Percentiles rank a stretch among this genome's conserved stretches.
These are phyloP conservation scores for Acanthacorydalis orientalis DNA, from an alignment of 2,888 invertebrate genomes.

Conservation along the genomic window DNA sequence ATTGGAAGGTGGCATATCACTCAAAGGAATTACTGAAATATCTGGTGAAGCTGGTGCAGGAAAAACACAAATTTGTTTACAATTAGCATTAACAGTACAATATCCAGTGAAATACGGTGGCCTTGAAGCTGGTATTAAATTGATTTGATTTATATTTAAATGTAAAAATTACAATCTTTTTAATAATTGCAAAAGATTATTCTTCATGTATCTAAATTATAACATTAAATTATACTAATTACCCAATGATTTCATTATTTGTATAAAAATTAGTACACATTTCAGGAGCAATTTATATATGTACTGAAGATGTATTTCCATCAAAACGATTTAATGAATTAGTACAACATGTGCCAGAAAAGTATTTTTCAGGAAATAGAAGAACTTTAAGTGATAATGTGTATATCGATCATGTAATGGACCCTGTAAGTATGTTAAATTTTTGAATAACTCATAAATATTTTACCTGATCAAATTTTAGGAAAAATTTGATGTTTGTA, in stretches of 20 bases:
- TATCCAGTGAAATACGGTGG: slow-evolving; percentile 33
- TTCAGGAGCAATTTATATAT: slow-evolving; percentile 45
- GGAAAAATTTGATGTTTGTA: slow-evolving; percentile 35
- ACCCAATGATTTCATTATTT: too few relatives aligned
- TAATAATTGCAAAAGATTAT: too few relatives aligned
- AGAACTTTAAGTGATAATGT: slow-evolving; percentile 38
- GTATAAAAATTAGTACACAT: slow-evolving; percentile 3
- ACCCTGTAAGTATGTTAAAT: slow-evolving; percentile 25
- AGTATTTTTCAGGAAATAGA: slow-evolving; percentile 14
- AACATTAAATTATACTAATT: slow-evolving; percentile 5
- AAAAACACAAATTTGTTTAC: slow-evolving; percentile 66
- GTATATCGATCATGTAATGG: slow-evolving; percentile 46
- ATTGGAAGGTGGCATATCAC: slow-evolving; percentile 45
- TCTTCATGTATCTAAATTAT: too few relatives aligned
- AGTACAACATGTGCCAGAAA: slow-evolving; percentile 21
- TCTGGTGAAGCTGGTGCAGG: slow-evolving; percentile 68
- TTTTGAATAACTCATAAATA: slow-evolving; percentile 14
- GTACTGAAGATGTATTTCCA: slow-evolving; percentile 66
- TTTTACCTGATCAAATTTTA: slow-evolving; percentile 17
- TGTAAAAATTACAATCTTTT: too few relatives aligned
- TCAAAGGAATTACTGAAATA: slow-evolving; percentile 56
- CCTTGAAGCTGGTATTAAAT: slow-evolving; percentile 27
- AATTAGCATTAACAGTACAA: slow-evolving; percentile 49
- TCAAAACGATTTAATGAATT: slow-evolving; percentile 44
- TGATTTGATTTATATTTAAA: background rate